Evolutionary conservation across 2,797 vertebrate genomes (phyloP).

Genomic region (Poeciliopsis paucimaculata): DNA sequence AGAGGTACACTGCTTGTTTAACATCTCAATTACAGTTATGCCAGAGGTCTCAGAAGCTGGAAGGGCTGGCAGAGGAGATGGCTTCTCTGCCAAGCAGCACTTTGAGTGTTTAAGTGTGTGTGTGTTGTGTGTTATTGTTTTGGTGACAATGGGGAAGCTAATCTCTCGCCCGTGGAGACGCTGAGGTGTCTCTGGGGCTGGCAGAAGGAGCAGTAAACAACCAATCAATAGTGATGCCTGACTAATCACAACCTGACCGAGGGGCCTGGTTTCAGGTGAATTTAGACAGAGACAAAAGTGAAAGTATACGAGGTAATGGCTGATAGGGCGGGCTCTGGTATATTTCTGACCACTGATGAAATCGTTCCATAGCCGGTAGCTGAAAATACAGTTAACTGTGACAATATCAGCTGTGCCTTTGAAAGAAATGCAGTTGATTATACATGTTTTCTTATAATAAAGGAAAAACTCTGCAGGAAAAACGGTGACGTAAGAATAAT

Average conservation of each 20-base stretch:
- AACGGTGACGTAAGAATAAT: not conserved
- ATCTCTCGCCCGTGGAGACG: constrained; percentile 62
- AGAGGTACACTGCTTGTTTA: not conserved
- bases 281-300: not conserved
- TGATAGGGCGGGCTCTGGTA: not conserved
- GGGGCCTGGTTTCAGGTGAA: constrained; percentile 29
- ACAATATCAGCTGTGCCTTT: not conserved
- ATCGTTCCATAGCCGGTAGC: not conserved
- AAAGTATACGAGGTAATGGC: not conserved
- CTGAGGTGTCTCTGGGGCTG: constrained; percentile 55
- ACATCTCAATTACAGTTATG: not conserved
- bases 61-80: not conserved
- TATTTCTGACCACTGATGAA: not conserved
- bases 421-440: not conserved
- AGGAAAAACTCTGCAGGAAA: not conserved
- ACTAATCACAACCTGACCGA: constrained; percentile 42
- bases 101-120: constrained; percentile 2
- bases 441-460: not conserved
- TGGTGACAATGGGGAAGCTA: constrained; percentile 69
- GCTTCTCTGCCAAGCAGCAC: not conserved
- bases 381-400: not conserved
- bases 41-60: not conserved
- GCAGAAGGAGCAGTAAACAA: constrained; percentile 55
- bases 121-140: constrained; percentile 33
- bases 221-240: constrained; percentile 50